phyloP scores from a whole-genome alignment of 1,140 invertebrate genomes.

The Stenopsyche tienmushanensis region DNA sequence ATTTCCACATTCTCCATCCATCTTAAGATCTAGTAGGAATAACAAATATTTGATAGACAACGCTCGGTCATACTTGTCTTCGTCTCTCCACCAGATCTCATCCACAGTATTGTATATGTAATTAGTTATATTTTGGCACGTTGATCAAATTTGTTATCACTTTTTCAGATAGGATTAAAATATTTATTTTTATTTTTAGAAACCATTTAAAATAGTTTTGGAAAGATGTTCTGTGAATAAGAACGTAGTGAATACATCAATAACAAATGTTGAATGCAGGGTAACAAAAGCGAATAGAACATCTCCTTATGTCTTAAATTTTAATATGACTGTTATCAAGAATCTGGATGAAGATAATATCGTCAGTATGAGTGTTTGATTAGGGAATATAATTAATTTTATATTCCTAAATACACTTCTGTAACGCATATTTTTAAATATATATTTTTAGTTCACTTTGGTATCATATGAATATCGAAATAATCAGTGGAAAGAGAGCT shows the following conservation, averaged over 20 bases:
- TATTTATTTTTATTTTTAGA: too few species aligned
- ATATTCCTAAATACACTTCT: too few species aligned
- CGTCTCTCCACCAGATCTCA: too few species aligned
- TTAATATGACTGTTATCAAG: neutral
- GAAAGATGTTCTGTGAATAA: slow-evolving; percentile 11
- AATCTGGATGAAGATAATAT: too few species aligned
- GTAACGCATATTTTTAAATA: neutral
- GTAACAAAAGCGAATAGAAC: slow-evolving; percentile 14
- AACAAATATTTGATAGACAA: too few species aligned
- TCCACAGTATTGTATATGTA: too few species aligned
- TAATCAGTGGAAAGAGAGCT: slow-evolving; percentile 32
- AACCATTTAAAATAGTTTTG: slow-evolving; percentile 6
- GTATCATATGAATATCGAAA: slow-evolving; percentile 23
- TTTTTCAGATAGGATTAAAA: too few species aligned
- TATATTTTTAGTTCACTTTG: slow-evolving; percentile 20
- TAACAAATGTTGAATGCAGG: neutral
- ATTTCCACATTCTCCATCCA: too few species aligned
- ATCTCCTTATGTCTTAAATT: slow-evolving; percentile 17
- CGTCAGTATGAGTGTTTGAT: neutral
- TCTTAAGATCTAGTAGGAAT: too few species aligned
- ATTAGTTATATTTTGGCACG: too few species aligned
- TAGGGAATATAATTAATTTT: neutral
- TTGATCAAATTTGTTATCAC: too few species aligned
- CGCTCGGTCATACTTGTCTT: too few species aligned
- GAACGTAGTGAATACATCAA: slow-evolving; percentile 1